Evolutionary conservation across 2,113 vertebrate species (phyloP), one percentile per base, ranked within the genome.

Genomic region (Ornithorhynchus anatinus): DNA sequence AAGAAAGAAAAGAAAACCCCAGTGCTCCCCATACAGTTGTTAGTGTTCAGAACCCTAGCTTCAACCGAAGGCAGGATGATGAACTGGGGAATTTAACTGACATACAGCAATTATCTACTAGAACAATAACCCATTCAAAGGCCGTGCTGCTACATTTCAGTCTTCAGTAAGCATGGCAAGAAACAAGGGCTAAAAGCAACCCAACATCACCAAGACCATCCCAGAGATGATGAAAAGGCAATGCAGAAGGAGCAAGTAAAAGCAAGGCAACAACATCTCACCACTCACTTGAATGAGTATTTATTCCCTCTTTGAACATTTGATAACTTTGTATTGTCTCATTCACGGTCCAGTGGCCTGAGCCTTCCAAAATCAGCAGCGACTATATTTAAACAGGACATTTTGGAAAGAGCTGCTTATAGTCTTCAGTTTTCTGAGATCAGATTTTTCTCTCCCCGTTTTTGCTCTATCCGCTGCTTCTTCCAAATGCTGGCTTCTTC

Each of bases 61-160:
- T n/a, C 3, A 4, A 11, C 39, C 50, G 37, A 14, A 20, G 53
- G 59, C 60, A 33, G 50, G 72, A 67, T 15, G 45, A 79, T 60
- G 60, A 0, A 17, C 27, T 3, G 48, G 61, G 47, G 61, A 44
- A 58, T 77, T 80, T 77, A 71, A 75, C 65, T 76, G 76, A 81
- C 72, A 22, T 11, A 14, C 19, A 4, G 36, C 47, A 72, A 25
- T 0, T 44, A 71, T 12, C 53, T 0, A 32, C 5, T 5, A 40
- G 76, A 70, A 63, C 43, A 59, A 62, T 71, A 43, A 10, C 72
- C 80, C 27, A 45, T 57, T 57, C 76, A 59, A 70, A 65, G 0
- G 14, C 63, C 25, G 47, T 22, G n/a, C 39, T 7, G 22, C 23
- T 61, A 32, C 58, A 11, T 5, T 35, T 36, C 33, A 43, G 57